Evolutionary conservation across 1,140 invertebrate genomes (phyloP).

Genomic region (Venturia canescens): DNA sequence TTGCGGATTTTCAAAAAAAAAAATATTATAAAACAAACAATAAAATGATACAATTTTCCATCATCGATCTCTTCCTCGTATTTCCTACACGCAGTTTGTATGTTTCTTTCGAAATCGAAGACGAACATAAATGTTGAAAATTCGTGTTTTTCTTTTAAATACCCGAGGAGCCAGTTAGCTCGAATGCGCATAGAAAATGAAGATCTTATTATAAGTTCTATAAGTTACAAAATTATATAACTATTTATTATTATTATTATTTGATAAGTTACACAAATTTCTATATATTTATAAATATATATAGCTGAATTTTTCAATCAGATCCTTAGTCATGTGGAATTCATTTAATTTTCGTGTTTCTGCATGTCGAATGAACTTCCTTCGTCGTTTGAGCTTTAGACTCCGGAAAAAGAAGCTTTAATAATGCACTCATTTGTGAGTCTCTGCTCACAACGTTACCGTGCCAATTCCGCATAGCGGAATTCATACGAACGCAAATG

Average conservation of each 20-base stretch:
- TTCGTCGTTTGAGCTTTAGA: no score
- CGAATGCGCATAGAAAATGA: not conserved
- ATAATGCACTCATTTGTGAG: not conserved
- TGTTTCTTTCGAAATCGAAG: not conserved
- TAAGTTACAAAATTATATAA: not conserved
- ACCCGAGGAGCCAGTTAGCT: not conserved
- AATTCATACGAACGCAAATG: constrained; percentile 39
- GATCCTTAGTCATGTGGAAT: no score
- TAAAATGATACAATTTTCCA: not conserved
- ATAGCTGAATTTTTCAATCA: not conserved
- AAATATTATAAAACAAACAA: not conserved
- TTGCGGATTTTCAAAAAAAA: constrained; percentile 25
- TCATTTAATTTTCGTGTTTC: no score
- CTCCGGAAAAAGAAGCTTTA: constrained; percentile 7
- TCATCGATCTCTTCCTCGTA: not conserved
- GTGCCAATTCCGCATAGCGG: constrained; percentile 22
- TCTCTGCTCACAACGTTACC: not conserved
- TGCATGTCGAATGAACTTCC: no score
- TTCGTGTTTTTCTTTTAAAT: not conserved
- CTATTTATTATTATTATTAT: constrained; percentile 12
- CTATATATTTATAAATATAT: not conserved
- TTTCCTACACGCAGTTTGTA: not conserved
- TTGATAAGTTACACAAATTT: not conserved
- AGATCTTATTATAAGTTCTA: not conserved
- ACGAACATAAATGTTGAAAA: not conserved